Conservation (phyloP, 2,888 invertebrate species). For the Oegoconia quadripuncta region DNA sequence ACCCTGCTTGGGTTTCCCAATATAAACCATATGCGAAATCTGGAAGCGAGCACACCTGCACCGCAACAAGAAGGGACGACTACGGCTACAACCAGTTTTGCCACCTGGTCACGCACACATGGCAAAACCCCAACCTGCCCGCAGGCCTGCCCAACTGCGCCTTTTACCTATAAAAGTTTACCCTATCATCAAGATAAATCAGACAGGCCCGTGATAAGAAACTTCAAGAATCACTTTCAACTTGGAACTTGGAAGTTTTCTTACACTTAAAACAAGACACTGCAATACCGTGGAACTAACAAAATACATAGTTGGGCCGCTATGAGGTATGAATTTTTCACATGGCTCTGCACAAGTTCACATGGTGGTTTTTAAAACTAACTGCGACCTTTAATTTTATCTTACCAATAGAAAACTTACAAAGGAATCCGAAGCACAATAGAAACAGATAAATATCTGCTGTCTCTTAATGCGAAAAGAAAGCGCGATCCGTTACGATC, state of each 20-base stretch:
- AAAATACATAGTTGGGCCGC: too few species aligned
- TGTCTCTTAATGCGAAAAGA: slow-evolving; percentile 35
- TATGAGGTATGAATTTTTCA: too few species aligned
- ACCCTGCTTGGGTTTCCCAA: neutral
- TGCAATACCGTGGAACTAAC: too few species aligned
- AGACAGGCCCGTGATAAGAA: too few species aligned
- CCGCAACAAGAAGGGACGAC: slow-evolving; percentile 37
- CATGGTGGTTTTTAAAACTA: too few species aligned
- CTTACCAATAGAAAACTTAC: slow-evolving; percentile 12
- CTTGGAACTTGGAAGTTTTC: too few species aligned
- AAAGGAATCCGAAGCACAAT: slow-evolving; percentile 12
- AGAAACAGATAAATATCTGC: slow-evolving; percentile 22
- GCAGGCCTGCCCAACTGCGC: neutral
- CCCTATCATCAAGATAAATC: neutral
- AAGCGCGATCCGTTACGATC: slow-evolving; percentile 38
- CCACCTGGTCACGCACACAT: slow-evolving; percentile 29
- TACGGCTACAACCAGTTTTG: slow-evolving; percentile 65
- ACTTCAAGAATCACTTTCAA: too few species aligned
- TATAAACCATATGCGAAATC: slow-evolving; percentile 28
- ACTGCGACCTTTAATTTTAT: too few species aligned
- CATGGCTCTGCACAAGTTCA: too few species aligned
- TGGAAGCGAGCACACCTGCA: slow-evolving; percentile 49
- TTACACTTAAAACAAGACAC: too few species aligned
- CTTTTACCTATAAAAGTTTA: neutral
- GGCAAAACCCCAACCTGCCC: slow-evolving; percentile 33